These are phyloP conservation scores for Stenodera caucasica DNA, from an alignment of 2,888 invertebrate species.

Conservation along the genomic window DNA sequence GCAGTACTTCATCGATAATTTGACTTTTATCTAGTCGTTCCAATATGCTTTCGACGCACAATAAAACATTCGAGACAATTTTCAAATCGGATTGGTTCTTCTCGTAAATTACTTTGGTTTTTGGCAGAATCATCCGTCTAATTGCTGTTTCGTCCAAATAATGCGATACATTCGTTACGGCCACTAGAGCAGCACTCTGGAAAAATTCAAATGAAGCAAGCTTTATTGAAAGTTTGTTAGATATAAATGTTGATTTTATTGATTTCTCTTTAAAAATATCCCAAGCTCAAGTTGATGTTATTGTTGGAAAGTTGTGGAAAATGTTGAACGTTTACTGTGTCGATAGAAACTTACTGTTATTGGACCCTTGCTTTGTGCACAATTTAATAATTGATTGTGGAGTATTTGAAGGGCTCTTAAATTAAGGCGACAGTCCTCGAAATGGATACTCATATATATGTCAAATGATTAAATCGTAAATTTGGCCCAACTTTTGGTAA, in stretches of 20 bases:
- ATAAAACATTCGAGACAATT: constrained; percentile 76
- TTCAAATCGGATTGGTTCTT: constrained; percentile 79
- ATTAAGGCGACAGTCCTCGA: too few relatives aligned
- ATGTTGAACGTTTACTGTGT: background rate
- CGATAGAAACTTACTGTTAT: constrained; percentile 1
- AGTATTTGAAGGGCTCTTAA: background rate
- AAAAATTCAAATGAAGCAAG: constrained; percentile 21
- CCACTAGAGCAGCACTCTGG: constrained; percentile 86
- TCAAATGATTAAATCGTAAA: too few relatives aligned
- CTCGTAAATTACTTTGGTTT: constrained; percentile 79
- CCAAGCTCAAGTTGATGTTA: too few relatives aligned
- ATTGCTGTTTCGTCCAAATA: constrained; percentile 82
- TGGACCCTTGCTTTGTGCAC: constrained; percentile 3
- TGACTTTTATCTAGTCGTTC: constrained; percentile 83
- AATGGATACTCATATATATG: too few relatives aligned
- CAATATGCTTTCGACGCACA: constrained; percentile 79
- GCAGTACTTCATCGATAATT: constrained; percentile 88
- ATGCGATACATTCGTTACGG: constrained; percentile 82
- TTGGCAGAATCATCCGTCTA: constrained; percentile 77
- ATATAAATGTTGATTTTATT: background rate
- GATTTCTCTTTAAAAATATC: too few relatives aligned
- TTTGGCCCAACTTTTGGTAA: too few relatives aligned
- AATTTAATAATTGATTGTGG: constrained; percentile 10
- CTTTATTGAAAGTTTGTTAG: too few relatives aligned
- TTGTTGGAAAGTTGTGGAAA: too few relatives aligned